A percentile compares a stretch with the other conserved stretches of the same genome.
These are phyloP conservation scores for Numenius arquata DNA, from an alignment of 2,113 vertebrate genomes.

Conservation along the genomic window DNA sequence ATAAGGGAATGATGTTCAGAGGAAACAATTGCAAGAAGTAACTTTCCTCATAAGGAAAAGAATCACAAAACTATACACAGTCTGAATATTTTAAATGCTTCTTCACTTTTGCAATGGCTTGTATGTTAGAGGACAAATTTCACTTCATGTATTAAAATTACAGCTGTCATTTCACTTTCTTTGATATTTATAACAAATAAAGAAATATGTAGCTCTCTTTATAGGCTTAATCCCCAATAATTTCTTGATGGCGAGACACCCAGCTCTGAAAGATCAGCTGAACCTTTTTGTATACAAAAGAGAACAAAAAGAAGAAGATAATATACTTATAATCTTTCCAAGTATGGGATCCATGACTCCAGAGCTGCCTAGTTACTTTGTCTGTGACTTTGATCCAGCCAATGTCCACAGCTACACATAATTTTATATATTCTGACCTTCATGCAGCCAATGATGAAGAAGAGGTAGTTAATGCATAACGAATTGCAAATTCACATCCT, in stretches of 20 bases:
- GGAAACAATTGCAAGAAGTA: background rate
- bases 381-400: background rate
- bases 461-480: background rate
- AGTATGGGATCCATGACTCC: background rate
- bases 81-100: background rate
- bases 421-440: background rate
- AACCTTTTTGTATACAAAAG: background rate
- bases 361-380: background rate
- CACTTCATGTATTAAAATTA: background rate
- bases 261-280: background rate
- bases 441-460: accelerated
- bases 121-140: background rate
- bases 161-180: background rate
- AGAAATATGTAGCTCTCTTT: background rate
- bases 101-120: background rate
- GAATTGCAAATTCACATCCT: background rate
- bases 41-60: background rate
- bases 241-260: background rate
- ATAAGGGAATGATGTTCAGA: slow-evolving; percentile 14
- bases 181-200: background rate
- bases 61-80: background rate
- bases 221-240: background rate
- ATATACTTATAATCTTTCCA: background rate
- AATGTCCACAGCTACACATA: background rate
- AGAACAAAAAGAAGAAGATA: background rate